phyloP scores from a whole-genome alignment of 2,888 invertebrate genomes.

The Drosophila merina region DNA sequence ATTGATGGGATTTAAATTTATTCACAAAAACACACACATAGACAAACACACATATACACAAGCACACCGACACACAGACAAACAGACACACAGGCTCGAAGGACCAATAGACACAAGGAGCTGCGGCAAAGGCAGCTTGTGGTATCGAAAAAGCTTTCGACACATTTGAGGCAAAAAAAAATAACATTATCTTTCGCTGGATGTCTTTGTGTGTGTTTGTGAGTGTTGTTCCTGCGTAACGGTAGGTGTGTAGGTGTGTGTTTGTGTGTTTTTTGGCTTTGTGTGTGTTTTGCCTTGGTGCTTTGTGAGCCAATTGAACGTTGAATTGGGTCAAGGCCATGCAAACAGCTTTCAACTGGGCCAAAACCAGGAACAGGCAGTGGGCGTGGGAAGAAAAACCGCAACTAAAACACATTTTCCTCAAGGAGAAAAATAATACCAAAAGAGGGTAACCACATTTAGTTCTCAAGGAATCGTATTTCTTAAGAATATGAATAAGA shows the following conservation, averaged over 20 bases:
- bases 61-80: conserved; percentile 6
- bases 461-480: background rate
- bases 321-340: conserved; percentile 77
- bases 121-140: conserved; percentile 6
- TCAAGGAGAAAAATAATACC: background rate
- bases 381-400: background rate
- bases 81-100: conserved; percentile 2
- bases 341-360: conserved; percentile 38
- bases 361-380: background rate
- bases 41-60: background rate
- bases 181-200: conserved; percentile 3
- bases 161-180: conserved; percentile 18
- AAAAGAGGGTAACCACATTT: background rate
- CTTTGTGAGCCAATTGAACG: conserved; percentile 21
- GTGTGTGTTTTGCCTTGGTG: conserved; percentile 8
- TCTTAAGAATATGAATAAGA: background rate
- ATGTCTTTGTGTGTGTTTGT: background rate
- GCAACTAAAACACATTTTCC: background rate
- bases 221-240: conserved; percentile 4
- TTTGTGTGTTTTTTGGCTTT: background rate
- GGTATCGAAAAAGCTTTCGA: conserved; percentile 28
- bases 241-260: background rate
- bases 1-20: conserved; percentile 3
- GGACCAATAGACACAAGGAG: conserved; percentile 33
- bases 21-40: background rate